A percentile compares a stretch with the other conserved stretches of the same genome.
Evolutionary conservation across 2,797 vertebrate genomes (phyloP).

Genomic region (Streptopelia turtur): DNA sequence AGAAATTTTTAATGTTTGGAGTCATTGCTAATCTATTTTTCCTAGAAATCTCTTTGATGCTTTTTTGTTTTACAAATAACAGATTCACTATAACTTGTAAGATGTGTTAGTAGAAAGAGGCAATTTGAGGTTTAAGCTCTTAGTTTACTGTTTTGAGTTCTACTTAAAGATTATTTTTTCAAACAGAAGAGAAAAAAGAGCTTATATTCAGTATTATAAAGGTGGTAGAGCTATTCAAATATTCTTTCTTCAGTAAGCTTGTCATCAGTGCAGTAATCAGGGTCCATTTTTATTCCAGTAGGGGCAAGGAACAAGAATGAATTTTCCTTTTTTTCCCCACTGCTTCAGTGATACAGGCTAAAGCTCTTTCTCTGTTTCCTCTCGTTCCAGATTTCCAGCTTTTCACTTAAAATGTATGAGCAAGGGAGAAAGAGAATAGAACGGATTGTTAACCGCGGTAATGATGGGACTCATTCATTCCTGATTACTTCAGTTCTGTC

Average conservation of each 20-base stretch:
- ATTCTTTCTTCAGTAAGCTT: neutral
- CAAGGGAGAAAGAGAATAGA: conserved; percentile 6
- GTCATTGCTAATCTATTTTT: neutral
- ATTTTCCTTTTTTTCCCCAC: neutral
- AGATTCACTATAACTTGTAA: neutral
- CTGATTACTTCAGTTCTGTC: conserved; percentile 8
- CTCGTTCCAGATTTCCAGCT: neutral
- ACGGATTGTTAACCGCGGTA: conserved; percentile 7
- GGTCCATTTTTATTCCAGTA: neutral
- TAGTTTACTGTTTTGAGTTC: neutral
- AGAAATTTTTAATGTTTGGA: neutral
- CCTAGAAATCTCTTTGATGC: neutral
- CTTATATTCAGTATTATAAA: neutral
- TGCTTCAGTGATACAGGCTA: neutral
- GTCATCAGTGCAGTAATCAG: neutral
- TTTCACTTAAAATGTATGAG: conserved; percentile 13
- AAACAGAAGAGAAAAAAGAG: neutral
- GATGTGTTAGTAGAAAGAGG: neutral
- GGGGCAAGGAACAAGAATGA: neutral
- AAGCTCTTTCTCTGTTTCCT: neutral
- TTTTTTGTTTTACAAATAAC: conserved; percentile 4
- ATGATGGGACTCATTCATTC: conserved; percentile 6
- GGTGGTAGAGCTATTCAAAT: neutral
- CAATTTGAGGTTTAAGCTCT: neutral
- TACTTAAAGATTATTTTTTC: neutral